Evolutionary conservation across 2,797 vertebrate species (phyloP).

Genomic region (Pagetopsis macropterus): DNA sequence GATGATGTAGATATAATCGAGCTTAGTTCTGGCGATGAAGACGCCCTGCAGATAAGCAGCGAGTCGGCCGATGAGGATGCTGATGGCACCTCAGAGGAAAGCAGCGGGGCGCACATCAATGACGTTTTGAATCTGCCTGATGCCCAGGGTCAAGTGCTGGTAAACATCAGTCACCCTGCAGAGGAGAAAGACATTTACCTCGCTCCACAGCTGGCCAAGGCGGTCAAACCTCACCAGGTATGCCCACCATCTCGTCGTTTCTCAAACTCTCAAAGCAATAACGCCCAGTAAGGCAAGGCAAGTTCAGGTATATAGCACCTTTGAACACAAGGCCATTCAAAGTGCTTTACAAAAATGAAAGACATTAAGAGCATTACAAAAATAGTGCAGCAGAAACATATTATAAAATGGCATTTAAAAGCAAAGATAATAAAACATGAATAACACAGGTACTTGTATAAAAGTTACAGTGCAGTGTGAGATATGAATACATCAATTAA

Average conservation of each 20-base stretch:
- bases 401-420: too few species aligned
- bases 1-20: slow-evolving; percentile 91
- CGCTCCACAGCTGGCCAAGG: slow-evolving; percentile 91
- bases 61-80: slow-evolving; percentile 90
- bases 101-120: slow-evolving; percentile 95
- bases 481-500: too few species aligned
- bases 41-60: slow-evolving; percentile 91
- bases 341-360: too few species aligned
- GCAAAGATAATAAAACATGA: too few species aligned
- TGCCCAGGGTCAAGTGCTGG: slow-evolving; percentile 90
- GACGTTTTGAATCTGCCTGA: slow-evolving; percentile 93
- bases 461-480: too few species aligned
- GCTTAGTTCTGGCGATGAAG: slow-evolving; percentile 96
- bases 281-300: too few species aligned
- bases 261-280: background rate
- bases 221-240: slow-evolving; percentile 99
- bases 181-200: slow-evolving; percentile 96
- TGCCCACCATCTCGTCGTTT: background rate
- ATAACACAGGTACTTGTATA: too few species aligned
- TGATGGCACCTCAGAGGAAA: slow-evolving; percentile 88
- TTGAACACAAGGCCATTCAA: too few species aligned
- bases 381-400: too few species aligned
- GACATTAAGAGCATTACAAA: too few species aligned
- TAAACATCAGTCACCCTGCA: slow-evolving; percentile 97
- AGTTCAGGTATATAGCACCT: too few species aligned